phyloP scores from a whole-genome alignment of 2,888 invertebrate species.

The Xiphydria camelus region DNA sequence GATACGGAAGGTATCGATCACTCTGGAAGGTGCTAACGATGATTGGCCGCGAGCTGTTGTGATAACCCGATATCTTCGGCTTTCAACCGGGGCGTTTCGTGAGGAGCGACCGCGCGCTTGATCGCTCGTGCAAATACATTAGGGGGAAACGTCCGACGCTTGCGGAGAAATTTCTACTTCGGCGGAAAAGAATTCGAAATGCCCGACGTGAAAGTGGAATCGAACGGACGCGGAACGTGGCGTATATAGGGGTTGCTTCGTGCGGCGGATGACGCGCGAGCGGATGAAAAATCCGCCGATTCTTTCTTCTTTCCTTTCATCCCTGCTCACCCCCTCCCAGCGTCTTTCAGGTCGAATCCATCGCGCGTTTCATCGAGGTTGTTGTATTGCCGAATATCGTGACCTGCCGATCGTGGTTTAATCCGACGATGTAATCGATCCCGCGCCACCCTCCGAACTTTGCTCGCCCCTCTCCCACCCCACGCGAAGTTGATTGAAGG shows the following conservation, averaged over 20 bases:
- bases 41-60: conserved; percentile 26
- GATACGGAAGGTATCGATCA: conserved; percentile 27
- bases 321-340: no score
- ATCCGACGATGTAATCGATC: conserved; percentile 37
- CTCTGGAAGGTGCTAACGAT: no score
- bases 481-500: conserved; percentile 32
- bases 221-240: no score
- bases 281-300: no score
- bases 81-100: conserved; percentile 26
- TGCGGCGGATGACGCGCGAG: no score
- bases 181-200: no score
- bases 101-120: conserved; percentile 20
- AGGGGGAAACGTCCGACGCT: no score
- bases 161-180: no score
- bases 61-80: conserved; percentile 29
- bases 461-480: neutral
- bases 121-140: conserved; percentile 31
- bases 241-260: no score
- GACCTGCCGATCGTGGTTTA: conserved; percentile 38
- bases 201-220: no score
- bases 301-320: no score
- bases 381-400: conserved; percentile 37
- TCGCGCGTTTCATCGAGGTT: conserved; percentile 11
- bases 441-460: conserved; percentile 7
- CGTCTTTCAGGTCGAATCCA: no score